Conservation (phyloP, 2,888 invertebrate genomes). For the Synergus umbraculus region DNA sequence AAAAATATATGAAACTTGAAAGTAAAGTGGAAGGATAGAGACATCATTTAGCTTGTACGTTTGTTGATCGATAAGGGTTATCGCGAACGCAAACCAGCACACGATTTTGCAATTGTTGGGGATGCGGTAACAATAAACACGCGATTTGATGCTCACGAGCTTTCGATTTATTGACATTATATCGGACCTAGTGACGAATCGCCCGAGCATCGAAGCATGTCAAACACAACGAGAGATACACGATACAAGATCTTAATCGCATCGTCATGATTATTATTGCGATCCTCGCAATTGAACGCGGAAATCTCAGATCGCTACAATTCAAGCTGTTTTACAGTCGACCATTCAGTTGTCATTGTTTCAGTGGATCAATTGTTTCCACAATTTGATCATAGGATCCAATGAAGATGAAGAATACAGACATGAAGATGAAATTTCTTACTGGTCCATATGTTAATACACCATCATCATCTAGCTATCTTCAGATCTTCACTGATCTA, state of each 20-base stretch:
- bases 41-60: not conserved
- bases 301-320: constrained; percentile 9
- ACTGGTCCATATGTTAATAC: too few species aligned
- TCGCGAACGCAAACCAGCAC: not conserved
- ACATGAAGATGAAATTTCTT: too few species aligned
- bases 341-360: not conserved
- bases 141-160: not conserved
- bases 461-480: too few species aligned
- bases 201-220: not conserved
- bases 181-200: constrained; percentile 46
- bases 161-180: constrained; percentile 48
- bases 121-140: not conserved
- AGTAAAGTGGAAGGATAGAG: not conserved
- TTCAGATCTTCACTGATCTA: too few species aligned
- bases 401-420: too few species aligned
- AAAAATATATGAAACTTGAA: not conserved
- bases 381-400: too few species aligned
- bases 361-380: too few species aligned
- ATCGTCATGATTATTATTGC: not conserved
- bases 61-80: not conserved
- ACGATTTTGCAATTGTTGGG: not conserved
- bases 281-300: constrained; percentile 4
- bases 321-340: not conserved
- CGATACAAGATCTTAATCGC: constrained; percentile 7
- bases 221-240: not conserved